Evolutionary conservation across 2,113 vertebrate species (phyloP), one percentile per base, ranked within the genome.

Genomic region (Mormyrus iriodes): DNA sequence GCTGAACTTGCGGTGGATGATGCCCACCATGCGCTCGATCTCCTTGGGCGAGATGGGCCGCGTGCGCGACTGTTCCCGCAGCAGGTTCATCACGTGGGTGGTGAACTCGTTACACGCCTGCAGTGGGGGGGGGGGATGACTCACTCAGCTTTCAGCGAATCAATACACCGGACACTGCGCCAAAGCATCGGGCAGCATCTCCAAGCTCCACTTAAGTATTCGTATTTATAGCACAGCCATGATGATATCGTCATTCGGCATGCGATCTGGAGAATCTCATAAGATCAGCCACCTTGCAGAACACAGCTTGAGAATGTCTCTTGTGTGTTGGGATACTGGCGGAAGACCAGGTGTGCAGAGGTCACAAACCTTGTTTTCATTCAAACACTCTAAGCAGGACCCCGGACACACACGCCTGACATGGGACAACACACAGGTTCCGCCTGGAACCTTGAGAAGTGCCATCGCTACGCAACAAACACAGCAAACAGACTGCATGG

Each of bases 1-100:
- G 96, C 97, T 99, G 97, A 99, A 99, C 95, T 99, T 99, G 96
- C 98, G 98, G 93, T 99, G 98, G 95, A 99, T 99, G 95, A 99
- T 99, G 95, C 95, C 96, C 91, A 99, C 98, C 98, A 99, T 99
- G 48, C 98, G 96, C 93, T 99, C 98, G 0, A 99, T 99, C 96
- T 99, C 98, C 94, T 99, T 99, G 0, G 98, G 98, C 0, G 98
- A 99, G 95, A 99, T 99, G 73, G 98, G 98, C 82, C 98, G 95
- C 35, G 98, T 99, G 93, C 98, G 96, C 79, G 97, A 98, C 94
- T 99, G 98, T 94, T 99, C 98, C 1, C 98, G 95, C 94, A 99
- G 94, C 88, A 99, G 97, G 94, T 99, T 99, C 98, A 99, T 99
- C 94, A 99, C 98, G 0, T 99, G 98, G 89, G 98, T 99, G 88